A percentile compares a stretch with the other conserved stretches of the same genome.
These are phyloP conservation scores for Colletes collaris DNA, from an alignment of 2,888 invertebrate genomes.

Conservation along the genomic window DNA sequence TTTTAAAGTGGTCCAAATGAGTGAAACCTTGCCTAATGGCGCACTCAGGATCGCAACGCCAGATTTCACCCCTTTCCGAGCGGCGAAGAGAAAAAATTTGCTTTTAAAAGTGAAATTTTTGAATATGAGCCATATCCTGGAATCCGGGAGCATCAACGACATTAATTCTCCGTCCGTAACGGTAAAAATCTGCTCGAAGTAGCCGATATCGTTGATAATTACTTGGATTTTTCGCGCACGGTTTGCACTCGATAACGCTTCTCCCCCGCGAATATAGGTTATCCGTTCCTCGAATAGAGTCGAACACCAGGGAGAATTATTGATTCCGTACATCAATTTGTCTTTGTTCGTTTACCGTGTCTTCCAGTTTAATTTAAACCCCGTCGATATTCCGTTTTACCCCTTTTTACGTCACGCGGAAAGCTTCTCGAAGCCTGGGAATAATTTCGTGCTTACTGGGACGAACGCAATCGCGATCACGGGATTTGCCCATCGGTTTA, in stretches of 20 bases:
- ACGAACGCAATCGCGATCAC: no score
- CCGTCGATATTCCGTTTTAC: neutral
- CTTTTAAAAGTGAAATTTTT: constrained; percentile 9
- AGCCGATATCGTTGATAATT: constrained; percentile 46
- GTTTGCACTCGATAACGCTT: constrained; percentile 15
- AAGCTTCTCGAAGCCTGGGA: neutral
- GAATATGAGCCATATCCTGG: constrained; percentile 27
- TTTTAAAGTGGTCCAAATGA: no score
- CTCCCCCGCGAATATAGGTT: constrained; percentile 22
- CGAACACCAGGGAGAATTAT: constrained; percentile 35
- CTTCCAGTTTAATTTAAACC: constrained; percentile 32
- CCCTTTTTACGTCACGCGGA: constrained; percentile 4
- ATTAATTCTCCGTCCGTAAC: constrained; percentile 21
- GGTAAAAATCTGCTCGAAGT: constrained; percentile 42
- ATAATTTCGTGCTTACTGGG: neutral
- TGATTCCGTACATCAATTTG: constrained; percentile 40
- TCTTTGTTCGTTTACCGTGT: constrained; percentile 31
- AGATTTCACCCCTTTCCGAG: constrained; percentile 9
- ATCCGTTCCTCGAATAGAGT: constrained; percentile 12
- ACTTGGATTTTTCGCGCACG: constrained; percentile 44
- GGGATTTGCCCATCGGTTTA: no score
- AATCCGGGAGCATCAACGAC: constrained; percentile 28
- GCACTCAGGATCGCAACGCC: constrained; percentile 4
- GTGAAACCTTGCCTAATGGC: no score
- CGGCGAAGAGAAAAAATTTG: constrained; percentile 26